Evolutionary conservation across 2,797 vertebrate genomes (phyloP).

Genomic region (Premnoplex brunnescens): DNA sequence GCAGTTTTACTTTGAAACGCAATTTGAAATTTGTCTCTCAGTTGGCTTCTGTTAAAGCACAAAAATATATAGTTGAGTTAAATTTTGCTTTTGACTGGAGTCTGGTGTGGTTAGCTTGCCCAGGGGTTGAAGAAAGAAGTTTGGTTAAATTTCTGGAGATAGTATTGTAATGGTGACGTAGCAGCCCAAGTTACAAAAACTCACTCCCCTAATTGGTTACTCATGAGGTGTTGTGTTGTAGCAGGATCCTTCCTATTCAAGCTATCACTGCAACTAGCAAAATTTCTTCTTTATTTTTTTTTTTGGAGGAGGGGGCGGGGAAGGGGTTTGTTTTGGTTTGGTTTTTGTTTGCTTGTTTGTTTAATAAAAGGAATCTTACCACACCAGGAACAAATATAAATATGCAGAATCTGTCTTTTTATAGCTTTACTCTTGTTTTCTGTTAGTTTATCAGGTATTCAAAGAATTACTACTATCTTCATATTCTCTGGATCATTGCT

Average conservation of each 20-base stretch:
- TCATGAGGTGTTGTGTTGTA: background rate
- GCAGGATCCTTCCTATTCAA: background rate
- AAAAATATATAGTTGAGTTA: background rate
- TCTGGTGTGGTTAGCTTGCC: background rate
- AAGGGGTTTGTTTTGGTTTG: no score
- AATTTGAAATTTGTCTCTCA: background rate
- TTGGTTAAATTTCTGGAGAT: background rate
- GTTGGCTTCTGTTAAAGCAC: background rate
- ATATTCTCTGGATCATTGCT: background rate
- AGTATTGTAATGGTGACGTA: background rate
- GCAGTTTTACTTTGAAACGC: background rate
- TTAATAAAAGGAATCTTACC: background rate
- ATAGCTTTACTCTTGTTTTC: background rate
- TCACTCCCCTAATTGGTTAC: background rate
- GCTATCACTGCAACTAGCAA: background rate
- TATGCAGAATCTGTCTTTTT: background rate
- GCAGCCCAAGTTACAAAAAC: background rate
- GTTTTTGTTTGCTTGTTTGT: background rate
- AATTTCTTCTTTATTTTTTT: no score
- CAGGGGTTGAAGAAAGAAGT: rapidly evolving
- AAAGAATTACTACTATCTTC: background rate
- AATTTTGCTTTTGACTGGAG: background rate
- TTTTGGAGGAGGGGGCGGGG: no score
- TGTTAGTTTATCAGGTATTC: background rate
- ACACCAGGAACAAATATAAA: background rate